Conservation (phyloP, 2,113 vertebrate genomes). For the Podarcis cretensis region DNA sequence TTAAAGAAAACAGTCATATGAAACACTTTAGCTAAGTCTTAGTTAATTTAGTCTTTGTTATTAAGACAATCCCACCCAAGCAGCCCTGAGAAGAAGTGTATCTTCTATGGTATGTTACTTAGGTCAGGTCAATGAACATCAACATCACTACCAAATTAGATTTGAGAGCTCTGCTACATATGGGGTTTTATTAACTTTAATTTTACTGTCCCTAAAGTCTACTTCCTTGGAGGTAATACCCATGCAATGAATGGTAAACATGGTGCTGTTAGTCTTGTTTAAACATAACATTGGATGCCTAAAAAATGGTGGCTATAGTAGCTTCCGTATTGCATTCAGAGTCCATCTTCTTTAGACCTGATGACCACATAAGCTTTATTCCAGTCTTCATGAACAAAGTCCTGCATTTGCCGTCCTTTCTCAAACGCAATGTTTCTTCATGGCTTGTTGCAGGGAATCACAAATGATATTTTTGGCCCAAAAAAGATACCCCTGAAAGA, state of each 20-base stretch:
- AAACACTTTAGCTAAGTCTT: not conserved
- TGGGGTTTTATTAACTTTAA: not conserved
- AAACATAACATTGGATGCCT: not conserved
- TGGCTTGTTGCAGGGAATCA: conserved; percentile 80
- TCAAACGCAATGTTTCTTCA: conserved; percentile 49
- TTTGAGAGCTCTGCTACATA: not conserved
- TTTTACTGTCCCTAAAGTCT: too few relatives aligned
- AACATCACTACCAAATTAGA: conserved; percentile 27
- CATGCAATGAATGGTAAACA: not conserved
- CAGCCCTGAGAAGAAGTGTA: not conserved
- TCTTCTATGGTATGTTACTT: not conserved
- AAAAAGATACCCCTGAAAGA: conserved; percentile 86
- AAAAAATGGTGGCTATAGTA: not conserved
- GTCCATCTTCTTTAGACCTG: not conserved
- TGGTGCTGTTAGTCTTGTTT: not conserved
- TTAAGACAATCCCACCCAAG: not conserved
- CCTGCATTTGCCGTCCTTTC: conserved; percentile 24
- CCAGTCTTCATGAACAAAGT: not conserved
- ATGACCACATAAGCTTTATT: not conserved
- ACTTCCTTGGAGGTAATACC: not conserved
- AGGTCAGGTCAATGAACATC: not conserved
- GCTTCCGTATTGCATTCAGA: not conserved
- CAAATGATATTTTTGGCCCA: conserved; percentile 82
- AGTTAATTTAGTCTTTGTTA: too few relatives aligned
- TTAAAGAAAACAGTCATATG: too few relatives aligned